Conservation (phyloP, 1,140 invertebrate genomes). For the Diachasma alloeum region DNA sequence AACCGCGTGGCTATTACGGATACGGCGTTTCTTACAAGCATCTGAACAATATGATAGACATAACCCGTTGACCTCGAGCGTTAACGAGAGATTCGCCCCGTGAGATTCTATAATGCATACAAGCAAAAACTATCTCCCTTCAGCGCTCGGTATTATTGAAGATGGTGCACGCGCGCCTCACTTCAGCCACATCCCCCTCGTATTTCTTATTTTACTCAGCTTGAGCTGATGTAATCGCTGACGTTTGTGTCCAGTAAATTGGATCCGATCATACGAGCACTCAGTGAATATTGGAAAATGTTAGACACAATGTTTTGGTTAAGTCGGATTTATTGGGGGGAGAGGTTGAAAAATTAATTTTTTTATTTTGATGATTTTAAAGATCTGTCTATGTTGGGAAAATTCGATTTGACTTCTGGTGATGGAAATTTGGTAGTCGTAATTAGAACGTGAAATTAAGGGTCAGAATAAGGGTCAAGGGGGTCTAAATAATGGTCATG, state of each 20-base stretch:
- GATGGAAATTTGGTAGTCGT: no score
- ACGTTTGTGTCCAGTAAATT: conserved; percentile 51
- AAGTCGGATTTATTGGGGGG: neutral
- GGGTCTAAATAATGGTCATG: no score
- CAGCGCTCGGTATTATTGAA: neutral
- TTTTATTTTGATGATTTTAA: no score
- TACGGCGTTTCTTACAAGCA: conserved; percentile 28
- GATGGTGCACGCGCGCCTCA: conserved; percentile 18
- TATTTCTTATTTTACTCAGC: conserved; percentile 6
- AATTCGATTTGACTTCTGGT: no score
- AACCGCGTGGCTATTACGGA: conserved; percentile 34
- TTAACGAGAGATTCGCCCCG: conserved; percentile 45
- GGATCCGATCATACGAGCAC: conserved; percentile 41
- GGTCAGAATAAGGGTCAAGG: no score
- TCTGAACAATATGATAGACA: conserved; percentile 52
- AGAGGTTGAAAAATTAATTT: no score
- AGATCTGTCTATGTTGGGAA: no score
- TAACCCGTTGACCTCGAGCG: conserved; percentile 48
- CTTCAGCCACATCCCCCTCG: neutral
- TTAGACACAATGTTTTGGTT: neutral
- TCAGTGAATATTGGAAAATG: neutral
- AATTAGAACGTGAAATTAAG: no score
- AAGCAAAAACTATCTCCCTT: conserved; percentile 13
- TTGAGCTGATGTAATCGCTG: conserved; percentile 46
- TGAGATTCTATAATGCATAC: conserved; percentile 29